A percentile compares a stretch with the other conserved stretches of the same genome.
These are phyloP conservation scores for Megalurothrips usitatus DNA, from an alignment of 2,888 invertebrate genomes.

Conservation along the genomic window DNA sequence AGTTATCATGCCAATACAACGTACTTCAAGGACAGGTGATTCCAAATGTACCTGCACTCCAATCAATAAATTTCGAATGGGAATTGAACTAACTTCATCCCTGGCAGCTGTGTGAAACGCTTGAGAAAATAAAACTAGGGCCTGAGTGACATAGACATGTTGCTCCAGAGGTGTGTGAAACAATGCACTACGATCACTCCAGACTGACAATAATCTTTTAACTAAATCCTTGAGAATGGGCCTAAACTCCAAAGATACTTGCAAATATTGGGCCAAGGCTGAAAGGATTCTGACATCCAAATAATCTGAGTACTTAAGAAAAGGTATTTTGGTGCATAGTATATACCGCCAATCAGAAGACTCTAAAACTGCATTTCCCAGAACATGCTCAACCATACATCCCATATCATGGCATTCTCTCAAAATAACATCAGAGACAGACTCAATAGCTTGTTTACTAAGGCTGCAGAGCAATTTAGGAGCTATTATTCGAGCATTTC, in stretches of 20 bases:
- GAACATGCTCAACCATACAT: slow-evolving; percentile 48
- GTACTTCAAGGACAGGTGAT: slow-evolving; percentile 55
- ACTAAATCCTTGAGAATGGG: slow-evolving; percentile 48
- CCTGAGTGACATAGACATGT: slow-evolving; percentile 64
- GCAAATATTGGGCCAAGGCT: slow-evolving; percentile 60
- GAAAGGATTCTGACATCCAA: slow-evolving; percentile 51
- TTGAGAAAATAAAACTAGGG: slow-evolving; percentile 52
- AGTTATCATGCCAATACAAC: slow-evolving; percentile 69
- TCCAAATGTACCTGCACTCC: slow-evolving; percentile 69
- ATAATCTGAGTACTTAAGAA: slow-evolving; percentile 50
- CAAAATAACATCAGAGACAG: slow-evolving; percentile 55
- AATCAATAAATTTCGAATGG: slow-evolving; percentile 55
- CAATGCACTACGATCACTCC: slow-evolving; percentile 62
- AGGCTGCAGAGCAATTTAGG: slow-evolving; percentile 48
- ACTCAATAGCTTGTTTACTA: slow-evolving; percentile 57
- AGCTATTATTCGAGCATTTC: neutral
- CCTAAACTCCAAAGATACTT: slow-evolving; percentile 38
- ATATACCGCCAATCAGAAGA: slow-evolving; percentile 63
- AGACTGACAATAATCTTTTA: slow-evolving; percentile 56
- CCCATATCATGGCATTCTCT: slow-evolving; percentile 46
- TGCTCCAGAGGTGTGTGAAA: slow-evolving; percentile 62
- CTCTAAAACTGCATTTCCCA: slow-evolving; percentile 52
- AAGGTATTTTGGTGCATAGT: slow-evolving; percentile 57
- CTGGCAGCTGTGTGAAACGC: neutral
- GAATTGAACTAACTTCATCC: neutral